A percentile compares a stretch with the other conserved stretches of the same genome.
These are phyloP conservation scores for Eledone cirrhosa DNA, from an alignment of 2,888 invertebrate species.

Conservation along the genomic window DNA sequence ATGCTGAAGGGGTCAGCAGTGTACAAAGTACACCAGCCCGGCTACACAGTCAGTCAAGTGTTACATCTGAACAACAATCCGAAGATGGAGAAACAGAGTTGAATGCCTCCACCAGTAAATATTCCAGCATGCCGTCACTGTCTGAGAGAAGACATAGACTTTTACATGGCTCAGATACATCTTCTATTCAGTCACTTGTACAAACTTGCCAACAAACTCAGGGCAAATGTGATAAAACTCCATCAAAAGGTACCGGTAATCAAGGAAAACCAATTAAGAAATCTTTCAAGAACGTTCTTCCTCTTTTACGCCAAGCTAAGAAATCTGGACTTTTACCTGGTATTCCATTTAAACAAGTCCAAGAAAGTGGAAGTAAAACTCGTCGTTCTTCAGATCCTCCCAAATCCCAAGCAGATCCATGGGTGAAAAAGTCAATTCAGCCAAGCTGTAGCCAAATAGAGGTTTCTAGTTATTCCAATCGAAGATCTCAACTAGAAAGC, in stretches of 20 bases:
- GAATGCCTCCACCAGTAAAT: not conserved
- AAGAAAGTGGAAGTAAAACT: not conserved
- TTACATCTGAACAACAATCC: conserved; percentile 21
- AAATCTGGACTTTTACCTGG: conserved; percentile 14
- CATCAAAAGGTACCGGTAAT: not conserved
- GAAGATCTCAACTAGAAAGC: conserved; percentile 10
- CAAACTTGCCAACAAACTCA: not conserved
- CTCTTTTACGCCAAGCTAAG: conserved; percentile 22
- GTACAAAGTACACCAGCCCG: not conserved
- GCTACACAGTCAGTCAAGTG: conserved; percentile 3
- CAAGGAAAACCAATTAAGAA: not conserved
- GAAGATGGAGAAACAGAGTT: not conserved
- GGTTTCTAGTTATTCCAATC: not conserved
- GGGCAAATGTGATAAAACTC: not conserved
- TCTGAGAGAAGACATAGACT: not conserved
- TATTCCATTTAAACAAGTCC: conserved; percentile 14
- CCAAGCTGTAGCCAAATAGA: conserved; percentile 28
- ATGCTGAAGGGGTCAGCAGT: not conserved
- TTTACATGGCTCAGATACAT: not conserved
- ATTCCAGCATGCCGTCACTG: conserved; percentile 28
- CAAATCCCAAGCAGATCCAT: conserved; percentile 49
- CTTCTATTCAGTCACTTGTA: not conserved
- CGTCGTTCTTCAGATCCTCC: conserved; percentile 38
- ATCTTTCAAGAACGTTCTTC: conserved; percentile 12
- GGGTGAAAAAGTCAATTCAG: conserved; percentile 41